Percentiles rank a stretch among this genome's conserved stretches.
These are phyloP conservation scores for Vimba vimba DNA, from an alignment of 2,113 vertebrate genomes.

Conservation along the genomic window DNA sequence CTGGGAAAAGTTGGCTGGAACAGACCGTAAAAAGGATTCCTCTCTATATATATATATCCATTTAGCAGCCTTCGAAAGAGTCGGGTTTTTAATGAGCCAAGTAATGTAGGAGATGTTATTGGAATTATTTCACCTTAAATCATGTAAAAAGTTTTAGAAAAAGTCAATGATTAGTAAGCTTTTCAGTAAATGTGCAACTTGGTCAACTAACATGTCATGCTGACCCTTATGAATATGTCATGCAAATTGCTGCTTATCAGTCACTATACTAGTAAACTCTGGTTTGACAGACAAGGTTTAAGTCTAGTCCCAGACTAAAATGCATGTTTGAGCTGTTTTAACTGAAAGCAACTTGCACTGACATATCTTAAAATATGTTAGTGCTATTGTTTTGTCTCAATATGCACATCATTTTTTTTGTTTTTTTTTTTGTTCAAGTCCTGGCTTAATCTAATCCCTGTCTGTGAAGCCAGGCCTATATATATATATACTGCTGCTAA, in stretches of 20 bases:
- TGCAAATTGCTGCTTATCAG: background rate
- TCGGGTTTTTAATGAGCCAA: background rate
- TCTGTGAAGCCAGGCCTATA: no score
- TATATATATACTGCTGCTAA: background rate
- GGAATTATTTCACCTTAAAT: background rate
- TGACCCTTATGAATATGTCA: background rate
- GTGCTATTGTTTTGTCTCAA: no score
- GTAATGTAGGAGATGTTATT: background rate
- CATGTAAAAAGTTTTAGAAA: background rate
- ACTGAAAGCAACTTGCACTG: no score
- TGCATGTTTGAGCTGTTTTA: no score
- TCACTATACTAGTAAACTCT: background rate
- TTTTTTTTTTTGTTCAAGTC: no score
- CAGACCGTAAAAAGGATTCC: background rate
- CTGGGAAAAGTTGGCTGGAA: constrained; percentile 9
- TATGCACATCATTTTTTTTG: no score
- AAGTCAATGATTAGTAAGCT: background rate
- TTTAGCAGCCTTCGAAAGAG: background rate
- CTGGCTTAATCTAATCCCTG: no score
- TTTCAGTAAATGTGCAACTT: background rate
- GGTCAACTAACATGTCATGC: background rate
- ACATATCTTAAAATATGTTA: no score
- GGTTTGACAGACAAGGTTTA: no score
- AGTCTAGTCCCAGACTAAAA: no score
- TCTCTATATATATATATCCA: background rate